These are phyloP conservation scores for Margarornis squamiger DNA, from an alignment of 2,797 vertebrate species.

Conservation along the genomic window DNA sequence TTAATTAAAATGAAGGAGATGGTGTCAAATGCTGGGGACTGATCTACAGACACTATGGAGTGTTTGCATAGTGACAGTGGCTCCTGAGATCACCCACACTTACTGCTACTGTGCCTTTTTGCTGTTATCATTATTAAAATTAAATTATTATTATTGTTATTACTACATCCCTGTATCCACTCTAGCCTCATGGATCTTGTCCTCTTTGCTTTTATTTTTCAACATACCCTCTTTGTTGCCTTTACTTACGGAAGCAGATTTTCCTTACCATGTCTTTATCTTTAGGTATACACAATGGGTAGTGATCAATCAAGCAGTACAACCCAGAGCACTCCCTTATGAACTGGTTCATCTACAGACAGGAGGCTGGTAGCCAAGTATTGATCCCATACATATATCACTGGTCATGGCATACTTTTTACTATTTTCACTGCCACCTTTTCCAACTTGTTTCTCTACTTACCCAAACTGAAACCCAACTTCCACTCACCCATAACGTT, in stretches of 20 bases:
- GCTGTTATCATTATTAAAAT: background rate
- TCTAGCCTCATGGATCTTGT: background rate
- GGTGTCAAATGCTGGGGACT: background rate
- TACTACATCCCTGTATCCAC: background rate
- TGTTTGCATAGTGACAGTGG: background rate
- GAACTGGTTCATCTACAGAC: background rate
- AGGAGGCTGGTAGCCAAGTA: background rate
- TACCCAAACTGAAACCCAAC: background rate
- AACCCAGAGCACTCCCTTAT: background rate
- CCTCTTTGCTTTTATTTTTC: background rate
- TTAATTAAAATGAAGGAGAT: background rate
- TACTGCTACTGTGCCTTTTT: background rate
- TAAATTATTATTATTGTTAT: background rate
- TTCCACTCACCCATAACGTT: background rate
- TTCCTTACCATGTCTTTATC: background rate
- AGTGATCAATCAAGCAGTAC: background rate
- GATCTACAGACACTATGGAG: background rate
- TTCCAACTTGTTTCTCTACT: background rate
- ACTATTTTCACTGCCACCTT: background rate
- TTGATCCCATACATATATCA: background rate
- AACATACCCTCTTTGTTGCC: background rate
- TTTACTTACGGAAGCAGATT: background rate
- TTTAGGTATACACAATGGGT: background rate
- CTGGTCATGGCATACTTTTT: accelerated
- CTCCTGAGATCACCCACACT: background rate